Base-by-base conservation (phyloP, 2,797 vertebrate genomes). In the Furcifer pardalis region DNA sequence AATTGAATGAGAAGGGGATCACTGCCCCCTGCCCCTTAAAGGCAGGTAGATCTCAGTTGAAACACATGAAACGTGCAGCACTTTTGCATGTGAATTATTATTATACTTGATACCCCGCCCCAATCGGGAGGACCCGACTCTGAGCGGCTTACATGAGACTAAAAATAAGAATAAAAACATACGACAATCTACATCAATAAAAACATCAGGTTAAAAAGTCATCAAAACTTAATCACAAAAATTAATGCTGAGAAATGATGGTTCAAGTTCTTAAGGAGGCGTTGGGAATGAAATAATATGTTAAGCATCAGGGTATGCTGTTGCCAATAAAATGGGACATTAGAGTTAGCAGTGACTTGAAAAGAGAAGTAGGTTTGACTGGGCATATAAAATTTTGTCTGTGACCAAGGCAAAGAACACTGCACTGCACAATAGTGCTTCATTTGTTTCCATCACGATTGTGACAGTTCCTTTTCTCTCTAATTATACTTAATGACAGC, bases 381-480 rank as follows among this genome's bases (percentile, higher is more conserved):
- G n/a, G 56, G 71, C 40, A 49, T 85, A 23, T 72, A 90, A 42
- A 0, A 0, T 37, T 37, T 37, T 74, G 79, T 79, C 42, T 62
- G 46, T 81, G 75, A 89, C 13, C n/a, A 89, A 76, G 27, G 69
- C 76, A 42, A 30, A 35, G 37, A 89, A 86, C 59, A 68, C 69
- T 73, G 78, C 30, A 15, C 32, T 73, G 63, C 79, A 84, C 23
- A 84, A 62, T 73, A 84, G 2, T 25, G 0, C 72, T 71, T 84
- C 83, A 87, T 79, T 88, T 82, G 46, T 77, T 85, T 92, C 85
- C 88, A 71, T 90, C 89, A 85, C 52, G 59, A 13, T 35, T 40
- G 66, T 88, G 89, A 88, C 82, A 88, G 86, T 69, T 86, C 71
- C 90, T 90, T 40, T 66, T 40, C 87, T 88, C 82, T 79, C 46